These are phyloP conservation scores for Drosophila kambysellisi DNA, from an alignment of 2,888 invertebrate species.

Conservation along the genomic window DNA sequence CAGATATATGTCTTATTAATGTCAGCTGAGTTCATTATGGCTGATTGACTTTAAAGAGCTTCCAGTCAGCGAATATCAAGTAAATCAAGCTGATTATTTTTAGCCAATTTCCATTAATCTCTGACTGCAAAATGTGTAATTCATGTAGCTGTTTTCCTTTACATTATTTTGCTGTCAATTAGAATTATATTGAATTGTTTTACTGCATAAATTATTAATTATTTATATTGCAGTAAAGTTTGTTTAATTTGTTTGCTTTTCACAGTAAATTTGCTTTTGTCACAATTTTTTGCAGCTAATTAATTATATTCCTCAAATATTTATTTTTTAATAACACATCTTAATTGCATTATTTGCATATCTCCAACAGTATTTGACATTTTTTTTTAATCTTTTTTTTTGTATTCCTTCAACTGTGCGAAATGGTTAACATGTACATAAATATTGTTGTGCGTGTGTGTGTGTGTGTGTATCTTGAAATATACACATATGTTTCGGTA, in stretches of 20 bases:
- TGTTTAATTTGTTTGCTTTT: background rate
- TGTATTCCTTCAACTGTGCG: conserved; percentile 4
- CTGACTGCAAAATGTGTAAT: background rate
- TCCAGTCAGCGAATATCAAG: background rate
- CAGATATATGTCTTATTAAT: background rate
- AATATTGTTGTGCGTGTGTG: no score
- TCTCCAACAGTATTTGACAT: background rate
- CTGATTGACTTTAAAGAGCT: background rate
- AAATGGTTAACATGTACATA: background rate
- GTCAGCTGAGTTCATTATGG: background rate
- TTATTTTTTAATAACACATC: background rate
- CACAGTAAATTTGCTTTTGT: background rate
- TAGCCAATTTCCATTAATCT: background rate
- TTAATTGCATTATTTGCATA: background rate
- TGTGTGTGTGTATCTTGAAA: background rate
- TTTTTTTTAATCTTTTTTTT: conserved; percentile 1
- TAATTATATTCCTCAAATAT: background rate
- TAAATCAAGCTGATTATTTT: background rate
- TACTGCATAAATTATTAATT: background rate
- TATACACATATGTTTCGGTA: background rate
- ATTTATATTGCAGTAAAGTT: background rate
- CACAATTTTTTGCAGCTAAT: background rate
- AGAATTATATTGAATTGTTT: background rate
- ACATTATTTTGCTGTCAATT: background rate
- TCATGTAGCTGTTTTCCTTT: background rate